Percentiles rank a stretch among this genome's conserved stretches.
phyloP scores from a whole-genome alignment of 2,888 invertebrate genomes.

The Venusia cambrica region DNA sequence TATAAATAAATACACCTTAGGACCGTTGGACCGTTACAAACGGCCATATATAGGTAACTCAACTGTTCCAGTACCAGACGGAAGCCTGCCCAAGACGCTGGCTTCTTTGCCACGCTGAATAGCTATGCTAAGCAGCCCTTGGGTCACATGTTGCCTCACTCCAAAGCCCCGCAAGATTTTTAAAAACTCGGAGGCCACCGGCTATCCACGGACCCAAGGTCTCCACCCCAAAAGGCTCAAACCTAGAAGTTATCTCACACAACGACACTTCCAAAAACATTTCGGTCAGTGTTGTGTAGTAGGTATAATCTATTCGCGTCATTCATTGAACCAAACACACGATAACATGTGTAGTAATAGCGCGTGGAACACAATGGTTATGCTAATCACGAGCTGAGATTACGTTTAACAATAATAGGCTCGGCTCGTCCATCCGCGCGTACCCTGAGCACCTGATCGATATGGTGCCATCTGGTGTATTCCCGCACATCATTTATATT shows the following conservation, averaged over 20 bases:
- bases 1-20: no score
- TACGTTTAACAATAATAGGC: constrained; percentile 66
- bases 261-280: constrained; percentile 1
- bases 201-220: no score
- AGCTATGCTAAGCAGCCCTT: no score
- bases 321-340: constrained; percentile 41
- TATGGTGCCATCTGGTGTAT: constrained; percentile 60
- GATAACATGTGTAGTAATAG: constrained; percentile 42
- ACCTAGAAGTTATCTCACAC: constrained; percentile 1
- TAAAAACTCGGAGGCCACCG: no score
- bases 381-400: constrained; percentile 69
- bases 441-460: constrained; percentile 52
- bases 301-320: constrained; percentile 36
- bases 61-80: no score
- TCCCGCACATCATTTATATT: constrained; percentile 13
- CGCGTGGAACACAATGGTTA: constrained; percentile 61
- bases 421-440: constrained; percentile 41
- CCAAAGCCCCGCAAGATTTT: no score
- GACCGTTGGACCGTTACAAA: no score
- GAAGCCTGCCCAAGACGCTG: no score
- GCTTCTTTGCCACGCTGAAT: no score
- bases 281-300: background rate
- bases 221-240: no score
- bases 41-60: no score
- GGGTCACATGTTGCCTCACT: no score